Percentiles rank a stretch among this genome's conserved stretches.
Conservation (phyloP, 1,140 invertebrate genomes). For the silkworm (Bombyx mori) region ASM3026992v2 NC_085122.1:14269501-14270000, state of each 20-base stretch:
- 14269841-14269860: no score
- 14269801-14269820: no score
- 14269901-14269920: neutral
- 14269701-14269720: neutral
- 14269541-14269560: neutral
- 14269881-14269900: no score
- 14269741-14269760: no score
- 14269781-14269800: no score
- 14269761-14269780: no score
- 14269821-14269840: no score
- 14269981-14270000: neutral
- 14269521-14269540: conserved; percentile 21
- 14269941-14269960: conserved; percentile 2
- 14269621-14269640: conserved; percentile 1
- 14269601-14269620: neutral
- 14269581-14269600: conserved; percentile 4
- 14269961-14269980: no score
- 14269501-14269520: conserved; percentile 7
- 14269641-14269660: neutral
- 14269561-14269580: conserved; percentile 4
- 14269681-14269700: conserved; percentile 10
- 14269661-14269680: neutral
- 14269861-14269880: no score
- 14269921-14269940: neutral
- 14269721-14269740: neutral